phyloP scores from a whole-genome alignment of 2,113 vertebrate genomes.

The Vanacampus margaritifer region DNA sequence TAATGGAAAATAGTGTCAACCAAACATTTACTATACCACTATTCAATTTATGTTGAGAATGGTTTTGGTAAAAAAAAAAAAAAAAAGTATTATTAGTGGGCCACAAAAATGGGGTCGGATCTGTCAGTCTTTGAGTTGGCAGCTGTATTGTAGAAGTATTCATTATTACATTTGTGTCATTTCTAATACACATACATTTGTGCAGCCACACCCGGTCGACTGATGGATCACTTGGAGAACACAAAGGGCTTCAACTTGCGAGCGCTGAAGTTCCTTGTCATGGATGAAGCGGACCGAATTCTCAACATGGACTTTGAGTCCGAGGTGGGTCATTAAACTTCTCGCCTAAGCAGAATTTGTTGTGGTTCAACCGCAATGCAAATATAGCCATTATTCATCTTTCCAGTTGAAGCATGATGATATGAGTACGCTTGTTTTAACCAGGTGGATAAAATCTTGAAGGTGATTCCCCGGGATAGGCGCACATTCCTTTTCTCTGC shows the following conservation, averaged over 20 bases:
- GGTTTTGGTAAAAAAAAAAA: too few species aligned
- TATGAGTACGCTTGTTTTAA: background rate
- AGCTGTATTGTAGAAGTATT: too few species aligned
- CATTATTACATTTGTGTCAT: too few species aligned
- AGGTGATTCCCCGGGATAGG: slow-evolving; percentile 93
- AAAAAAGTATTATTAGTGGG: too few species aligned
- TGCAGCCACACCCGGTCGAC: slow-evolving; percentile 88
- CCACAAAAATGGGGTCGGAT: too few species aligned
- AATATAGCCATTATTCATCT: background rate
- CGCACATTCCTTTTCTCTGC: slow-evolving; percentile 94
- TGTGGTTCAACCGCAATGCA: background rate
- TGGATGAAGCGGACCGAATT: slow-evolving; percentile 97
- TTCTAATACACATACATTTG: slow-evolving; percentile 10
- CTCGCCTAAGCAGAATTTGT: background rate
- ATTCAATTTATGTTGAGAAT: too few species aligned
- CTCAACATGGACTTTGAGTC: slow-evolving; percentile 99
- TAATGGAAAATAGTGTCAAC: too few species aligned
- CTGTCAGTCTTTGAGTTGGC: too few species aligned
- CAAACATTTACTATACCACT: too few species aligned
- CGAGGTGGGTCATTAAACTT: slow-evolving; percentile 72
- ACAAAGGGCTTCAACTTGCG: slow-evolving; percentile 93
- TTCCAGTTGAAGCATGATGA: background rate
- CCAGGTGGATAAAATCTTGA: slow-evolving; percentile 96
- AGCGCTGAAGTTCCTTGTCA: slow-evolving; percentile 90
- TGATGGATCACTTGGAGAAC: slow-evolving; percentile 96